Conservation (phyloP, 2,113 vertebrate species). For the Podocnemis expansa region DNA sequence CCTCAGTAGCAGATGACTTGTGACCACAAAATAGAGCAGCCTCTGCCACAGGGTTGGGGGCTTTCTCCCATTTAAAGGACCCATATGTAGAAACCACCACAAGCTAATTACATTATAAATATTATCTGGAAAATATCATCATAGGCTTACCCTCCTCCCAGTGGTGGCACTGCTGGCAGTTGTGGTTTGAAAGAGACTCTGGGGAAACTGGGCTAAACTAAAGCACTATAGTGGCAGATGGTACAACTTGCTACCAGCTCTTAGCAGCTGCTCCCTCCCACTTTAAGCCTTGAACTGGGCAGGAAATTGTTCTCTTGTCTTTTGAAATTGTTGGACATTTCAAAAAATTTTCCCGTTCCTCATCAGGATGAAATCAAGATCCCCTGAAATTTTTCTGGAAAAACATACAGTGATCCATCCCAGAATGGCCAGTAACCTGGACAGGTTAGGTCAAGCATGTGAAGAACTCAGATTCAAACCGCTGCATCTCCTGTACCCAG, state of each 20-base stretch:
- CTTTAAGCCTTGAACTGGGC: not conserved
- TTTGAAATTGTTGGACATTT: not conserved
- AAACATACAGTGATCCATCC: not conserved
- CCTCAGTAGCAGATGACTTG: not conserved
- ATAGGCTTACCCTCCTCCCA: not conserved
- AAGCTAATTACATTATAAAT: not conserved
- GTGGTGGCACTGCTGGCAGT: not conserved
- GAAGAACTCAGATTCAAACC: not conserved
- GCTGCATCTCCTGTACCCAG: not conserved
- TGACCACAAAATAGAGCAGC: not conserved
- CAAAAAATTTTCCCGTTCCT: not conserved
- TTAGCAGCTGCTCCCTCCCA: fast-evolving
- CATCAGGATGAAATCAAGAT: not conserved
- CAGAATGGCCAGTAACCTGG: not conserved
- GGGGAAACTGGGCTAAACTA: not conserved
- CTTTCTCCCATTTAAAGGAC: not conserved
- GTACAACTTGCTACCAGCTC: not conserved
- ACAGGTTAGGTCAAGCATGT: not conserved
- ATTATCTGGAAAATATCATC: not conserved
- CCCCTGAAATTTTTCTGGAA: not conserved
- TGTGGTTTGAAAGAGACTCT: not conserved
- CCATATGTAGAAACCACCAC: not conserved
- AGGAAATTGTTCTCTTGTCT: not conserved
- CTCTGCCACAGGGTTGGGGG: not conserved
- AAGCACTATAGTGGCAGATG: not conserved